phyloP scores from a whole-genome alignment of 2,888 invertebrate genomes.

The Antitype chi region DNA sequence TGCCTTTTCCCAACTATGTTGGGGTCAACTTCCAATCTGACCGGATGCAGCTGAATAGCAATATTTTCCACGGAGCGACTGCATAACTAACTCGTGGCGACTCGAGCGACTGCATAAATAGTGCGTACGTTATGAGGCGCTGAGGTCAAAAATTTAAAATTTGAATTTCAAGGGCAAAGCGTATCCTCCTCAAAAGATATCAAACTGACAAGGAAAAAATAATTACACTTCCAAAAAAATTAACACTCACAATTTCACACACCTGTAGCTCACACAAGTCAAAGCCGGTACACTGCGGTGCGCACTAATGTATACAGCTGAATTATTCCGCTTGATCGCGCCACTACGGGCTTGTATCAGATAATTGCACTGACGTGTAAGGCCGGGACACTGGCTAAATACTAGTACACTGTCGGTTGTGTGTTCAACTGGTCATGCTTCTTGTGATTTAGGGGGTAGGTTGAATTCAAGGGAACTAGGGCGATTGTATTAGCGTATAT shows the following conservation, averaged over 20 bases:
- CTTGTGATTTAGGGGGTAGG: slow-evolving; percentile 13
- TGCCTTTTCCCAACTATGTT: too few relatives aligned
- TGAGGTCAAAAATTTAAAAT: too few relatives aligned
- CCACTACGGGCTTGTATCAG: slow-evolving; percentile 54
- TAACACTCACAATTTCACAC: background rate
- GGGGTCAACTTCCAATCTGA: too few relatives aligned
- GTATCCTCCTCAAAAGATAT: background rate
- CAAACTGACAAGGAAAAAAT: background rate
- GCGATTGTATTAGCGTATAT: background rate
- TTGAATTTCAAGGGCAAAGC: too few relatives aligned
- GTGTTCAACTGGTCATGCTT: slow-evolving; percentile 2
- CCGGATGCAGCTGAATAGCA: too few relatives aligned
- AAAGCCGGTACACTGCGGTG: slow-evolving; percentile 45
- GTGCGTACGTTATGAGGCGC: too few relatives aligned
- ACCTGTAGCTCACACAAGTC: slow-evolving; percentile 23
- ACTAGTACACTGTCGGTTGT: slow-evolving; percentile 16
- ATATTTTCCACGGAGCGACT: too few relatives aligned
- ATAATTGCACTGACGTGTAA: slow-evolving; percentile 67
- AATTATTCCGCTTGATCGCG: slow-evolving; percentile 54
- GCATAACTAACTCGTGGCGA: too few relatives aligned
- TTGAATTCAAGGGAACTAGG: background rate
- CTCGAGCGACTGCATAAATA: too few relatives aligned
- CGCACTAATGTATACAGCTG: slow-evolving; percentile 45
- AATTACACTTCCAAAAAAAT: background rate
- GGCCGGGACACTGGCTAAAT: slow-evolving; percentile 19